These are phyloP conservation scores for Chaetodon trifascialis DNA, from an alignment of 2,113 vertebrate species.

Conservation along the genomic window DNA sequence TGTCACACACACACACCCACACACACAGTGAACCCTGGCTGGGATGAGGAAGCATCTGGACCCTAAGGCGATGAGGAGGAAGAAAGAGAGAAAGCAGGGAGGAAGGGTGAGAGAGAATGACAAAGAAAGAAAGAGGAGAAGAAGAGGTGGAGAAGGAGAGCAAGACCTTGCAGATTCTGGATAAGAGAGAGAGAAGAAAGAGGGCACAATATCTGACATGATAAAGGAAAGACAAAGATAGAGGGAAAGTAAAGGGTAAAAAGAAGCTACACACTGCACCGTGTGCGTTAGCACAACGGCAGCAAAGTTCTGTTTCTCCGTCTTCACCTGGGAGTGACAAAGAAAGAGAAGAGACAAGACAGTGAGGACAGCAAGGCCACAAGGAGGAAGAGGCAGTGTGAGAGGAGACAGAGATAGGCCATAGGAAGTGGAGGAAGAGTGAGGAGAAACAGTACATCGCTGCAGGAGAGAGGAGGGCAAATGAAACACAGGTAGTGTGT, in stretches of 20 bases:
- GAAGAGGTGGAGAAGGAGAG: neutral
- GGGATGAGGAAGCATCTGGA: conserved; percentile 12
- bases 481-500: too few species aligned
- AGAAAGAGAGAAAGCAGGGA: conserved; percentile 8
- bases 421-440: neutral
- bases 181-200: neutral
- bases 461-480: neutral
- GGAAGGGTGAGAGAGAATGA: conserved; percentile 4
- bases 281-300: too few species aligned
- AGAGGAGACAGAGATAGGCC: neutral
- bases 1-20: conserved; percentile 28
- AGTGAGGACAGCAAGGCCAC: neutral
- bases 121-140: neutral
- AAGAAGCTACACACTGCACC: neutral
- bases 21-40: conserved; percentile 42
- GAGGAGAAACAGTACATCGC: neutral
- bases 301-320: neutral
- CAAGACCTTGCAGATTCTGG: conserved; percentile 2
- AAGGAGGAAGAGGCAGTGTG: neutral
- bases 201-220: neutral
- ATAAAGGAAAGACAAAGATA: neutral
- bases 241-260: neutral
- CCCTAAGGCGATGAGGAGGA: conserved; percentile 31
- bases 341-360: neutral
- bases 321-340: neutral